These are phyloP conservation scores for Pecten maximus DNA, from an alignment of 2,888 invertebrate species.

Conservation along the genomic window DNA sequence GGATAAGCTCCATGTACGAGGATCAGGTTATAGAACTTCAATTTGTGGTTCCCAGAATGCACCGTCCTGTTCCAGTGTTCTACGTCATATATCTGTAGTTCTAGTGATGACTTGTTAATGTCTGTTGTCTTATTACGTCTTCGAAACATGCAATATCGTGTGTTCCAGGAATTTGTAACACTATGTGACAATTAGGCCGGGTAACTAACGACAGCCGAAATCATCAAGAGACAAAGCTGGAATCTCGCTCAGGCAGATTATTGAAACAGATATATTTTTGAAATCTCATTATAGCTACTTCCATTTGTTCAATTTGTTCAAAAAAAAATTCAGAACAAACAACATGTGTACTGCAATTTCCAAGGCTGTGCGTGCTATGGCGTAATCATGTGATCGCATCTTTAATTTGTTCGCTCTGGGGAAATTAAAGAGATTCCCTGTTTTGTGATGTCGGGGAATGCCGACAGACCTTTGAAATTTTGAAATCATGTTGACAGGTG, in stretches of 20 bases:
- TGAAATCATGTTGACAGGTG: background rate
- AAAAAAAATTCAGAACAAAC: background rate
- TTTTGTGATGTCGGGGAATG: background rate
- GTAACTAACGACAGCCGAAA: background rate
- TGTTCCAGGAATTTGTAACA: background rate
- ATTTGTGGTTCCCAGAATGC: too few species aligned
- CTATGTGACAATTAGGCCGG: background rate
- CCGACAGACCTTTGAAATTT: background rate
- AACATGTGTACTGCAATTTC: background rate
- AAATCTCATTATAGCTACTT: background rate
- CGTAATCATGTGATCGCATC: background rate
- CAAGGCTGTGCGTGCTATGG: background rate
- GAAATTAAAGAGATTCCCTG: background rate
- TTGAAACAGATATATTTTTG: background rate
- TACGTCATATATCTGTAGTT: too few species aligned
- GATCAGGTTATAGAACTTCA: too few species aligned
- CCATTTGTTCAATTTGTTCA: background rate
- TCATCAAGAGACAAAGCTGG: background rate
- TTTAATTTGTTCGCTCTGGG: background rate
- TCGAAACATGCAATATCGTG: background rate
- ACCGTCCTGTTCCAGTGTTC: too few species aligned
- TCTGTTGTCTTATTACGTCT: background rate
- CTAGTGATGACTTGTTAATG: background rate
- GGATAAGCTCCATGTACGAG: too few species aligned
- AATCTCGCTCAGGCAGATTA: background rate